These are phyloP conservation scores for Xyrichtys novacula DNA, from an alignment of 2,797 vertebrate genomes.

Conservation along the genomic window DNA sequence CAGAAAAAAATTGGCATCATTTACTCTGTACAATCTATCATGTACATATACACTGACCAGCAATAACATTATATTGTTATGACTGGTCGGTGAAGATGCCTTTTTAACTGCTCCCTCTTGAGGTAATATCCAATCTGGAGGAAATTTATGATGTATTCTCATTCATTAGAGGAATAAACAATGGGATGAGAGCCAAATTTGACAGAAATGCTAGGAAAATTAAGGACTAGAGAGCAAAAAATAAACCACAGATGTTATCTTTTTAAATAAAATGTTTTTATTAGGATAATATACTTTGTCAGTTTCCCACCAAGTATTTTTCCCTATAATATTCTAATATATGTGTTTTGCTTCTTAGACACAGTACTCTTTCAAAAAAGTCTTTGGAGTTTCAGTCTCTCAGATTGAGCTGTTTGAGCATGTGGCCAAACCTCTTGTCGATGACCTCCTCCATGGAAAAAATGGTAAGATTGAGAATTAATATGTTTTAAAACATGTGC, in stretches of 20 bases:
- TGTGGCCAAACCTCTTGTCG: slow-evolving; percentile 92
- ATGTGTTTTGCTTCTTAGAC: slow-evolving; percentile 82
- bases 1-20: background rate
- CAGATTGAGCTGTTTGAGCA: slow-evolving; percentile 92
- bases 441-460: slow-evolving; percentile 93
- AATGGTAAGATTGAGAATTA: slow-evolving; percentile 86
- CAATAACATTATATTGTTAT: too few species aligned
- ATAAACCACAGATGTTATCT: too few species aligned
- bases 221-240: too few species aligned
- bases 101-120: too few species aligned
- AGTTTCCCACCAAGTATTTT: background rate
- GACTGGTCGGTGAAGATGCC: too few species aligned
- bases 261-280: too few species aligned
- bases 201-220: too few species aligned
- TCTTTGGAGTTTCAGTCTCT: slow-evolving; percentile 89
- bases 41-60: background rate
- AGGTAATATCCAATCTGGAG: too few species aligned
- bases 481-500: background rate
- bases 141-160: too few species aligned
- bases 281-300: background rate
- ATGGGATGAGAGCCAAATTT: too few species aligned
- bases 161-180: too few species aligned
- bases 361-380: slow-evolving; percentile 96
- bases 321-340: background rate
- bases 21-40: background rate